phyloP scores from a whole-genome alignment of 2,797 vertebrate species.

The Centroberyx gerrardi region DNA sequence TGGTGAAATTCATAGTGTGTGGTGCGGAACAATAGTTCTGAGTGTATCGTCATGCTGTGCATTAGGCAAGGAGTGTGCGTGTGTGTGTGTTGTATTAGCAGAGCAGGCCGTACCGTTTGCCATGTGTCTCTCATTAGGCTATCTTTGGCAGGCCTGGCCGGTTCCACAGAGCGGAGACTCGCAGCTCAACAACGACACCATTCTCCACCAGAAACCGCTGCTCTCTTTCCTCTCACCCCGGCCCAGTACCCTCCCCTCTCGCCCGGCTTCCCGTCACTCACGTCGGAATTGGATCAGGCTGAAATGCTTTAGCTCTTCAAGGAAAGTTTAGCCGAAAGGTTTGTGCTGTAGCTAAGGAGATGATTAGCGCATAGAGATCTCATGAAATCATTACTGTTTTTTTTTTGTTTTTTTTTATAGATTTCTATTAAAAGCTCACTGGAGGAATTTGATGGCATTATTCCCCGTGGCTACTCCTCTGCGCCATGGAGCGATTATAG shows the following conservation, averaged over 20 bases:
- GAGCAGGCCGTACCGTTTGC: slow-evolving; percentile 53
- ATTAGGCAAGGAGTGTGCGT: slow-evolving; percentile 14
- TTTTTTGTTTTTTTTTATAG: not conserved
- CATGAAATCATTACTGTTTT: slow-evolving; percentile 12
- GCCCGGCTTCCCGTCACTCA: slow-evolving; percentile 9
- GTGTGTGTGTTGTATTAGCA: slow-evolving; percentile 41
- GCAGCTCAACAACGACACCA: slow-evolving; percentile 60
- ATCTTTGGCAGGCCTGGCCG: slow-evolving; percentile 63
- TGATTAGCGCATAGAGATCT: slow-evolving; percentile 22
- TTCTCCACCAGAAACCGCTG: slow-evolving; percentile 55
- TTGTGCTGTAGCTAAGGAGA: not conserved
- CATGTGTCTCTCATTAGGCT: slow-evolving; percentile 77
- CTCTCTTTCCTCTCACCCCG: slow-evolving; percentile 25
- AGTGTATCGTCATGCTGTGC: slow-evolving; percentile 40
- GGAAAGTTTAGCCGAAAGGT: slow-evolving; percentile 10
- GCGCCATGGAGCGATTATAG: slow-evolving; percentile 16
- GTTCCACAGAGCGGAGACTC: slow-evolving; percentile 53
- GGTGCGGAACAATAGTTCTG: slow-evolving; percentile 49
- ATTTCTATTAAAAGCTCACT: slow-evolving; percentile 23
- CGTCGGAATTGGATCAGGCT: slow-evolving; percentile 19
- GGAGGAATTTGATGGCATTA: slow-evolving; percentile 6
- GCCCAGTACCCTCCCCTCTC: not conserved
- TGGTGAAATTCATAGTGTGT: slow-evolving; percentile 41
- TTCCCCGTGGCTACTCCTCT: slow-evolving; percentile 18
- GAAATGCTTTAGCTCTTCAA: slow-evolving; percentile 8